Conservation (phyloP, 2,797 vertebrate genomes). For the Glyptemys insculpta region DNA sequence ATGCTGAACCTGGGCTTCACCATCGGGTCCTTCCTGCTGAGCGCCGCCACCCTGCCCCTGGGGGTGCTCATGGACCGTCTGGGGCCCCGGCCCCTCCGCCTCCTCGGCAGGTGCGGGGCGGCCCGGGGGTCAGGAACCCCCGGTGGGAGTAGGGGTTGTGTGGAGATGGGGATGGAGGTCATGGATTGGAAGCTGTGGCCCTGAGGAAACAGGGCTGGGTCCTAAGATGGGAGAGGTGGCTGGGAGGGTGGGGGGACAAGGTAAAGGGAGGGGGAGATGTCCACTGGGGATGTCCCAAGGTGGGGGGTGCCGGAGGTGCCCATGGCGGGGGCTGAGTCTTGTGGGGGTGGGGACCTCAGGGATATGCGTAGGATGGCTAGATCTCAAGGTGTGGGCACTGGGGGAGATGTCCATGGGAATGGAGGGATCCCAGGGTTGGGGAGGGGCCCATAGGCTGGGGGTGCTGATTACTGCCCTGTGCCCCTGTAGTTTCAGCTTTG, state of each 20-base stretch:
- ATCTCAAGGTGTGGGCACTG: background rate
- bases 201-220: background rate
- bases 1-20: constrained; percentile 94
- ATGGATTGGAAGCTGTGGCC: background rate
- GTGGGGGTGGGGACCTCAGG: too few species aligned
- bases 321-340: too few species aligned
- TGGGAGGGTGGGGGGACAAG: too few species aligned
- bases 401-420: background rate
- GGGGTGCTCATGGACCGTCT: constrained; percentile 81
- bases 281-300: background rate
- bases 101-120: constrained; percentile 88
- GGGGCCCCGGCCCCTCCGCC: constrained; percentile 90
- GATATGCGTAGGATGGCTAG: too few species aligned
- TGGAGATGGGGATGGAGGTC: background rate
- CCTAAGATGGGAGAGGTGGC: background rate
- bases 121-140: background rate
- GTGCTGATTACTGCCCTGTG: background rate
- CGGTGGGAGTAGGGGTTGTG: background rate
- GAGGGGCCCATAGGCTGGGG: background rate
- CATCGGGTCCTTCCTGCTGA: constrained; percentile 92
- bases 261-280: background rate
- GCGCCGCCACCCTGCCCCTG: constrained; percentile 90
- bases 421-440: background rate
- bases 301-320: background rate
- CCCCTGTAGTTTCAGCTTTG: constrained; percentile 85